Evolutionary conservation across 2,888 invertebrate species (phyloP).

Genomic region (Marronus borbonicus): DNA sequence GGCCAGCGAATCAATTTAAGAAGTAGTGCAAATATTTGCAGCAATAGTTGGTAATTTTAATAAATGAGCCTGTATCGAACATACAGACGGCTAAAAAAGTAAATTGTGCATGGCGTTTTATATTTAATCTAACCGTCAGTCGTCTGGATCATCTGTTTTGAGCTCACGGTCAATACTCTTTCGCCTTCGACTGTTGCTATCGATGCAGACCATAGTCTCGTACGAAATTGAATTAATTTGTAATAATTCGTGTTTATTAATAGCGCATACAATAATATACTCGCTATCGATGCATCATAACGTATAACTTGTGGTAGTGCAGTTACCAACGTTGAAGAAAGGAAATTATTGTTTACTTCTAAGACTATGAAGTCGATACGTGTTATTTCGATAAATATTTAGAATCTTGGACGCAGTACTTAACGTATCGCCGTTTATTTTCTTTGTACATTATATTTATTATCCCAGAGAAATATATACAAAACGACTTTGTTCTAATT

Average conservation of each 20-base stretch:
- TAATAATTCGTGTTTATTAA: conserved; percentile 20
- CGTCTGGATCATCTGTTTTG: background rate
- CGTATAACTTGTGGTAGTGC: background rate
- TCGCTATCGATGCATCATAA: background rate
- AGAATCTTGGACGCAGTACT: background rate
- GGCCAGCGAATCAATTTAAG: too few relatives aligned
- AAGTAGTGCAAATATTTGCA: too few relatives aligned
- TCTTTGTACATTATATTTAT: too few relatives aligned
- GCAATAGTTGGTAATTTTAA: too few relatives aligned
- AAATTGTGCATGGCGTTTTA: too few relatives aligned
- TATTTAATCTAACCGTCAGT: background rate
- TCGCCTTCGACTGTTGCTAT: background rate
- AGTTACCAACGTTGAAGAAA: background rate
- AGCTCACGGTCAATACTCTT: conserved; percentile 25
- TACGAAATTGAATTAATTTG: conserved; percentile 33
- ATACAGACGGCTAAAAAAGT: too few relatives aligned
- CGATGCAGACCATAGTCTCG: background rate
- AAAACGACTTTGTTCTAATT: too few relatives aligned
- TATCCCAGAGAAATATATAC: too few relatives aligned
- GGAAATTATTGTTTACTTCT: conserved; percentile 17
- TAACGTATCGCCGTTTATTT: too few relatives aligned
- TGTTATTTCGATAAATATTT: conserved; percentile 14
- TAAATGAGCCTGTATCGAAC: background rate
- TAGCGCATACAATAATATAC: background rate
- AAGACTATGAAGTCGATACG: background rate